A percentile compares a stretch with the other conserved stretches of the same genome.
Evolutionary conservation across 2,888 invertebrate species (phyloP).

Genomic region (Noctua pronuba): DNA sequence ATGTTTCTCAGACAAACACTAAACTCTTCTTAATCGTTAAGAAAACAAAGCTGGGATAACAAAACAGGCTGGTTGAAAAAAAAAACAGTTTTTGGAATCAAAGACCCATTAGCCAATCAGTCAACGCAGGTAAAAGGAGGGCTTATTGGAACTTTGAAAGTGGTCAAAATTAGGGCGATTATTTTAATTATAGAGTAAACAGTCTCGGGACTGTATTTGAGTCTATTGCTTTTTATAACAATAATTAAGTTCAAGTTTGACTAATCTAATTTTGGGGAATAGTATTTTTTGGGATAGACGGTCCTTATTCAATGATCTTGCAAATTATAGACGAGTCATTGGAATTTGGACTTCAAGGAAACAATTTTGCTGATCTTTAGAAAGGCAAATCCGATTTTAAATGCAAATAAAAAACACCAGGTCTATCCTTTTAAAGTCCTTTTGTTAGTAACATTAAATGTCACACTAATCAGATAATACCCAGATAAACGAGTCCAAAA

Average conservation of each 20-base stretch:
- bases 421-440: too few relatives aligned
- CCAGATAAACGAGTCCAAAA: background rate
- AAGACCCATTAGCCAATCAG: constrained; percentile 84
- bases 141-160: constrained; percentile 83
- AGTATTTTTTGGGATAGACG: constrained; percentile 23
- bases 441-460: too few relatives aligned
- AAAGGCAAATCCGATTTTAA: too few relatives aligned
- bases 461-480: too few relatives aligned
- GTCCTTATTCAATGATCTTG: constrained; percentile 15
- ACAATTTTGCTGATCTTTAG: background rate
- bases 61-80: constrained; percentile 54
- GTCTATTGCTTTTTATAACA: constrained; percentile 61
- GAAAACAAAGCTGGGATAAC: constrained; percentile 76
- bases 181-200: constrained; percentile 88
- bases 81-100: constrained; percentile 66
- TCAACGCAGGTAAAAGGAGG: constrained; percentile 81
- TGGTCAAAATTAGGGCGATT: constrained; percentile 85
- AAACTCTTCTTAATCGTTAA: constrained; percentile 82
- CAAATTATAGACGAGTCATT: constrained; percentile 26
- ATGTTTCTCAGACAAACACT: constrained; percentile 79
- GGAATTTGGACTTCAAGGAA: constrained; percentile 14
- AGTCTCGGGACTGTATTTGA: constrained; percentile 75
- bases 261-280: constrained; percentile 51
- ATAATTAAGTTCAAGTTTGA: constrained; percentile 50
- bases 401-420: too few relatives aligned